phyloP scores from a whole-genome alignment of 2,113 vertebrate genomes.

The Malurus elegans region DNA sequence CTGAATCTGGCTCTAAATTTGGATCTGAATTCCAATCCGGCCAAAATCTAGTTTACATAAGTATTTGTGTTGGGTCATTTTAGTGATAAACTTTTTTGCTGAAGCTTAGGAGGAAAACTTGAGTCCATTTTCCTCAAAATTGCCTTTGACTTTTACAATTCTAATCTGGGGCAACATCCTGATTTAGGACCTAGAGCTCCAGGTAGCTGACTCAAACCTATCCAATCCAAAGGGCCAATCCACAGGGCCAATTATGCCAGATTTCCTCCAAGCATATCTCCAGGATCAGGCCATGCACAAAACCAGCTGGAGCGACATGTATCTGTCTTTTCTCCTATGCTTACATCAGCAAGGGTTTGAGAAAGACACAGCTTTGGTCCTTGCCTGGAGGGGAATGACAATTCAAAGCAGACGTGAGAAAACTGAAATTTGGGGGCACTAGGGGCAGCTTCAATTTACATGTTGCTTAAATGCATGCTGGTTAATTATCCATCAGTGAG shows the following conservation, averaged over 20 bases:
- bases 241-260: background rate
- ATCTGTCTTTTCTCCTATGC: background rate
- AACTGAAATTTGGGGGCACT: background rate
- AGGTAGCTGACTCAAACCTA: background rate
- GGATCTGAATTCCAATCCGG: background rate
- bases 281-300: background rate
- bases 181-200: background rate
- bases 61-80: background rate
- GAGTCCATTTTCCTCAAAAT: background rate
- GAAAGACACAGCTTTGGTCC: background rate
- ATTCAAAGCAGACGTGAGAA: background rate
- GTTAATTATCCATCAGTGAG: background rate
- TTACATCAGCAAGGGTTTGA: background rate
- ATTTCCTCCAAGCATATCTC: background rate
- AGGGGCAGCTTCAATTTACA: background rate
- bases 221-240: too few species aligned
- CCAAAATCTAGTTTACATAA: background rate
- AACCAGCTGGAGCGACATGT: accelerated
- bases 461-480: background rate
- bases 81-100: background rate
- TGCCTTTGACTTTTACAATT: background rate
- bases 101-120: background rate
- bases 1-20: background rate
- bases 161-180: background rate
- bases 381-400: background rate